Percentiles rank a stretch among this genome's conserved stretches.
These are phyloP conservation scores for Steatocranus sp. DNA, from an alignment of 2,797 vertebrate genomes.

Conservation along the genomic window DNA sequence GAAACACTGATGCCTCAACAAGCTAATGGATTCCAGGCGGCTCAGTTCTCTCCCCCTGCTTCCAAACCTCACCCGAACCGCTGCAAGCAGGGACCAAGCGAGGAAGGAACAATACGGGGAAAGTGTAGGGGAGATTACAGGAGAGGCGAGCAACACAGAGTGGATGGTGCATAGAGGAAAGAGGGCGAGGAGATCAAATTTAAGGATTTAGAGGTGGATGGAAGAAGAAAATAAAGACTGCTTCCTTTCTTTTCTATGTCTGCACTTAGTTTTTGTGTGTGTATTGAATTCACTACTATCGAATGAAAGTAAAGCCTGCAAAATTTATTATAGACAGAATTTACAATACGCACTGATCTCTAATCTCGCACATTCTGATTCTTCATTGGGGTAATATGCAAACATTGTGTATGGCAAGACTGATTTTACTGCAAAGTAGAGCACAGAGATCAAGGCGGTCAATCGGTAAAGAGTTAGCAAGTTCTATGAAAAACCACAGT, in stretches of 20 bases:
- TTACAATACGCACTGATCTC: not conserved
- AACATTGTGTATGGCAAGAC: not conserved
- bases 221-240: not conserved
- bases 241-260: not conserved
- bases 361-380: not conserved
- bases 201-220: not conserved
- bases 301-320: not conserved
- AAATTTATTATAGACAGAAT: not conserved
- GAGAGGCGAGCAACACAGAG: not conserved
- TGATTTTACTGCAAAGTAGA: not conserved
- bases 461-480: not conserved
- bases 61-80: constrained; percentile 8
- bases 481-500: constrained; percentile 49
- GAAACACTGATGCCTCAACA: constrained; percentile 67
- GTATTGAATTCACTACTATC: rapidly evolving
- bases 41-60: not conserved
- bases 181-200: not conserved
- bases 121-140: constrained; percentile 26
- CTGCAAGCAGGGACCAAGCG: constrained; percentile 10
- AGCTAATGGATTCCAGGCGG: constrained; percentile 76
- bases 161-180: not conserved
- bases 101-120: constrained; percentile 25
- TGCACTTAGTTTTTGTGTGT: not conserved
- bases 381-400: not conserved
- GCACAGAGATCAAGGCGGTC: not conserved